Evolutionary conservation across 2,113 vertebrate genomes (phyloP), one percentile per base, ranked within the genome.

Genomic region (Piprites chloris): DNA sequence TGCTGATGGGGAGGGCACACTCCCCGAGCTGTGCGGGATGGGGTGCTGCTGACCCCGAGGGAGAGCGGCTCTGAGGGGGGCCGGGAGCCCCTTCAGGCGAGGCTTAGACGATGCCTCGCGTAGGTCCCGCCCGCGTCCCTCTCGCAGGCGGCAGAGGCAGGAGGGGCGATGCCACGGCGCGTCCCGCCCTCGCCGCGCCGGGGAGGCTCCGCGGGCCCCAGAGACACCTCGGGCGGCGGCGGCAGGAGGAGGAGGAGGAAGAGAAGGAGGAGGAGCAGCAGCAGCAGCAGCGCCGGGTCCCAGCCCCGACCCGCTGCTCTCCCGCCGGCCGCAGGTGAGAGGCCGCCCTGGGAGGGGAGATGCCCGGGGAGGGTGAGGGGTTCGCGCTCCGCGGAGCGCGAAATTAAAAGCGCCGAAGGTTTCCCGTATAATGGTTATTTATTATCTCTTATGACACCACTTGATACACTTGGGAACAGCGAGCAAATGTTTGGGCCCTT

Each of bases 361-460:
- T 62, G 65, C 33, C 33, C 9, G 19, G 26, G 47, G 6, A 12
- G 15, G 46, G 49, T 0, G 53, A 27, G 68, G 65, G 78, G 50
- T 24, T 32, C 16, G 73, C 56, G 2, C 66, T 61, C 32, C 21
- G 35, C 39, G 6, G 10, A 42, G 11, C 55, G 0, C 14, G 15
- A 0, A 21, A 4, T 1, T 11, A 3, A 22, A 24, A 13, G 37
- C 39, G 20, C 15, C 9, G 9, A 37, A 14, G n/a, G 8, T 39
- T 39, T 35, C 32, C 26, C 11, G 0, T 14, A 0, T 8, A 11
- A 7, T 17, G 42, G 8, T 41, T 33, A 39, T 53, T 77, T 73
- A 3, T 35, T 30, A 0, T 9, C 19, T 35, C 24, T 1, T 15
- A 1, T 14, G 35, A 1, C 9, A 9, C 53, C n/a, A 0, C 21